Evolutionary conservation across 2,113 vertebrate species (phyloP), one percentile per base, ranked within the genome.

Genomic region (Podarcis muralis): DNA sequence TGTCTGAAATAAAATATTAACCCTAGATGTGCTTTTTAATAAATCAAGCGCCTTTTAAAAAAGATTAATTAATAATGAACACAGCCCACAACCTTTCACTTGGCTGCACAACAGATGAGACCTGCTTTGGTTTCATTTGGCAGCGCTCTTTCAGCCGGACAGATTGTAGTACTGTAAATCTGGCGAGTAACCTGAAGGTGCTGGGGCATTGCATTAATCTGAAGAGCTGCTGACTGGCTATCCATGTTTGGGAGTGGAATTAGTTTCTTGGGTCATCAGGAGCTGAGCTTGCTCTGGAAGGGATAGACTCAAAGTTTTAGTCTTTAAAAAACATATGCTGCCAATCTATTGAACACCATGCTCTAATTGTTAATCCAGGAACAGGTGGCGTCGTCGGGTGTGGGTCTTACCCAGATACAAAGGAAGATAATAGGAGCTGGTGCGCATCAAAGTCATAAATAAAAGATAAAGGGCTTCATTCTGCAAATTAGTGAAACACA

Each of bases 401-500:
- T 83, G 91, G 90, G 92, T 75, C 86, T 94, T 90, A 71, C 0
- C 30, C 94, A 94, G 91, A 87, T 90, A 35, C 37, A 69, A 80
- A 94, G 83, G 30, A 92, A 27, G 88, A 35, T 30, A 80, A 59
- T 7, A 77, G 62, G 71, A 91, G 81, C 69, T 92, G 89, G 66
- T 92, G 82, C 74, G 88, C 37, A 66, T 59, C 0, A 0, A 57
- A 76, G 85, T 59, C 30, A 16, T 32, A 81, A 74, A 43, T 59
- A 83, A 75, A 86, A 83, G 25, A 83, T 48, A 65, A 85, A 89
- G 43, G 53, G 32, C 48, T 89, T 90, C 84, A 84, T 88, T 68
- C 90, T 91, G 83, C 78, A 90, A 91, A 93, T 87, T 79, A 68
- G 86, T 93, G 91, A 92, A 90, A 90, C 68, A 57, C 91, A 88